These are phyloP conservation scores for Urophycis tenuis DNA, from an alignment of 2,797 vertebrate genomes.

Conservation along the genomic window DNA sequence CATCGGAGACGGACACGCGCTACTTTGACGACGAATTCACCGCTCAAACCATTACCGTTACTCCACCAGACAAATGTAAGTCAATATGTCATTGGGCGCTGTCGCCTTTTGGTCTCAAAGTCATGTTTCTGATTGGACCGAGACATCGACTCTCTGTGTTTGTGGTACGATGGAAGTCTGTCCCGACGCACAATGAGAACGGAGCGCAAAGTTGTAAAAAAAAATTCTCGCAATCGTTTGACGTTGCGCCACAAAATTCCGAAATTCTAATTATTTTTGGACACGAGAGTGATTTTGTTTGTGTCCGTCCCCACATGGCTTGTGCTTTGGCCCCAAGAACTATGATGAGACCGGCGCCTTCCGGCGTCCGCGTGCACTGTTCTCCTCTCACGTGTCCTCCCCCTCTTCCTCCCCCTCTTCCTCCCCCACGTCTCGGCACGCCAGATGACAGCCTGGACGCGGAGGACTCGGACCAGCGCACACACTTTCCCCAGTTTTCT, in stretches of 20 bases:
- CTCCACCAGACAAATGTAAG: constrained; percentile 92
- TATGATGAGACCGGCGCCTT: neutral
- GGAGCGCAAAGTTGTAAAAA: too few species aligned
- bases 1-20: constrained; percentile 88
- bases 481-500: constrained; percentile 93
- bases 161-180: neutral
- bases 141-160: neutral
- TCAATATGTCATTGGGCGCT: constrained; percentile 24
- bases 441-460: constrained; percentile 83
- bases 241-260: too few species aligned
- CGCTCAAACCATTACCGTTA: constrained; percentile 90
- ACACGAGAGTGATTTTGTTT: neutral
- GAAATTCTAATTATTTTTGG: too few species aligned
- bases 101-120: neutral
- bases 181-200: too few species aligned
- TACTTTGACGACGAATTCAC: constrained; percentile 97
- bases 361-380: neutral
- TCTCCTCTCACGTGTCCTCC: constrained; percentile 1
- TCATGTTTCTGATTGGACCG: neutral
- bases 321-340: neutral
- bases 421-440: constrained; percentile 1
- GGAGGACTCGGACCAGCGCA: constrained; percentile 80
- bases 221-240: too few species aligned
- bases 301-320: neutral
- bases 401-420: constrained; percentile 10